Percentiles rank a stretch among this genome's conserved stretches.
These are phyloP conservation scores for Mesochorus sp. DNA, from an alignment of 2,888 invertebrate species.

Conservation along the genomic window DNA sequence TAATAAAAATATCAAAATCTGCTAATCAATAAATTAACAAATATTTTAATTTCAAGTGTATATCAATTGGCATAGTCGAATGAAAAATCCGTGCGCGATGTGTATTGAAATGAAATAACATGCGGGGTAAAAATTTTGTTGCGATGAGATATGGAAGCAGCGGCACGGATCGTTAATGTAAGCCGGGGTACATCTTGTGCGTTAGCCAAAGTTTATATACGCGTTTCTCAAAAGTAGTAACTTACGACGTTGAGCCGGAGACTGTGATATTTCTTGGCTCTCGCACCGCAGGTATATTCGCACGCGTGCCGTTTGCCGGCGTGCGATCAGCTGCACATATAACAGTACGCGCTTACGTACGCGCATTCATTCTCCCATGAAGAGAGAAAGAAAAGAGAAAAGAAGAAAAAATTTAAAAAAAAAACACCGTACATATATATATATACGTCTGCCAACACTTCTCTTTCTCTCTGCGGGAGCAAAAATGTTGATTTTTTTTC, in stretches of 20 bases:
- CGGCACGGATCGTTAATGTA: conserved; percentile 9
- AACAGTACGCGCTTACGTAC: conserved; percentile 56
- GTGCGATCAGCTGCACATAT: not conserved
- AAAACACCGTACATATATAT: too few species aligned
- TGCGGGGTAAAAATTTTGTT: conserved; percentile 16
- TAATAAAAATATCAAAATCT: too few species aligned
- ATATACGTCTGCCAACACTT: conserved; percentile 60
- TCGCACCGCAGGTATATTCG: conserved; percentile 51
- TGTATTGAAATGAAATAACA: not conserved
- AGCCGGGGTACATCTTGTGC: conserved; percentile 23
- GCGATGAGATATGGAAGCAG: conserved; percentile 11
- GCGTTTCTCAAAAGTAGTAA: conserved; percentile 43
- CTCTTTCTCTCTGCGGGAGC: conserved; percentile 54
- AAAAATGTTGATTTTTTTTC: conserved; percentile 57
- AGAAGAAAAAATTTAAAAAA: too few species aligned
- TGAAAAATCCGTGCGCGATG: not conserved
- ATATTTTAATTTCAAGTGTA: too few species aligned
- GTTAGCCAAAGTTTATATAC: conserved; percentile 31
- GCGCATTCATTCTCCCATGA: conserved; percentile 57
- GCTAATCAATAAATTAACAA: too few species aligned
- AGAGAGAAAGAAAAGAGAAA: too few species aligned
- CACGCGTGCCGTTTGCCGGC: conserved; percentile 41
- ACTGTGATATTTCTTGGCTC: conserved; percentile 49
- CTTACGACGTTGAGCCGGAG: conserved; percentile 36
- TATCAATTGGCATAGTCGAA: too few species aligned